phyloP scores from a whole-genome alignment of 2,113 vertebrate species.

The Notiomystis cincta region DNA sequence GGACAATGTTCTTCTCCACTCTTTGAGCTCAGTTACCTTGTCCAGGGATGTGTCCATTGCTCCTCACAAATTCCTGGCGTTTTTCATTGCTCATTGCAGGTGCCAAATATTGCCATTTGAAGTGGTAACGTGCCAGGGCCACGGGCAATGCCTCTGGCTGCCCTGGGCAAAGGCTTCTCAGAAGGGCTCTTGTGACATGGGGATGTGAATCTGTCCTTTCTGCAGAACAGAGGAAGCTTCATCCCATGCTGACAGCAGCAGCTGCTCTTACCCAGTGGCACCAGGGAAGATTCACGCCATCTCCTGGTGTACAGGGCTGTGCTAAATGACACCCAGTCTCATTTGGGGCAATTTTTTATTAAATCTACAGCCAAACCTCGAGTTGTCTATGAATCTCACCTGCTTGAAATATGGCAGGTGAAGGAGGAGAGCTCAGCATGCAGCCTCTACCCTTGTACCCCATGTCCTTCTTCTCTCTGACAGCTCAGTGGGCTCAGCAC shows the following conservation, averaged over 20 bases:
- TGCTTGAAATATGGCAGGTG: neutral
- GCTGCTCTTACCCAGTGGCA: neutral
- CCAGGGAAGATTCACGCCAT: neutral
- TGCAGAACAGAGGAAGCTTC: neutral
- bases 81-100: neutral
- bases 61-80: neutral
- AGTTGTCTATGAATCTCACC: neutral
- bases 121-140: neutral
- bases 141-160: accelerated
- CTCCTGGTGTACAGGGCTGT: neutral
- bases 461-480: neutral
- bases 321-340: neutral
- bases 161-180: neutral
- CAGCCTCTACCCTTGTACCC: neutral
- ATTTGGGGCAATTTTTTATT: neutral
- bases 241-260: neutral
- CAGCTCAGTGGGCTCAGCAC: neutral
- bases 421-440: neutral
- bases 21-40: neutral
- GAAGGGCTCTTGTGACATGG: neutral
- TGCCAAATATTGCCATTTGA: neutral
- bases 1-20: neutral
- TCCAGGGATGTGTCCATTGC: no score
- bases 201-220: neutral
- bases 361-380: accelerated